Percentiles rank a stretch among this genome's conserved stretches.
These are phyloP conservation scores for Orchestes rusci DNA, from an alignment of 2,888 invertebrate genomes.

Conservation along the genomic window DNA sequence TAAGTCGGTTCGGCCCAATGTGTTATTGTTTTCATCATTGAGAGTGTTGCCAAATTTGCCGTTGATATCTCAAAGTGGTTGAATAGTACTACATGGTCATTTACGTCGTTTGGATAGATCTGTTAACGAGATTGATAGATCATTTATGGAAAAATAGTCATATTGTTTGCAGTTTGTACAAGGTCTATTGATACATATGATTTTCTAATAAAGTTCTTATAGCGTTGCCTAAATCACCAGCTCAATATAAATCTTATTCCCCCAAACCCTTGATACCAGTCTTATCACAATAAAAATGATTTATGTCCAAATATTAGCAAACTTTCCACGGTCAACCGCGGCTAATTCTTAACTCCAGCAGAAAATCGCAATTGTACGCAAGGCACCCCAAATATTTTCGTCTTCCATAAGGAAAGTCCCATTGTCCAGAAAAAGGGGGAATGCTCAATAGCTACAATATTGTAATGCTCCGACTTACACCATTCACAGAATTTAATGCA, in stretches of 20 bases:
- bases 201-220: background rate
- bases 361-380: slow-evolving; percentile 19
- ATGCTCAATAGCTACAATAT: slow-evolving; percentile 21
- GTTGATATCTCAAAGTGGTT: no score
- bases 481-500: slow-evolving; percentile 22
- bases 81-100: no score
- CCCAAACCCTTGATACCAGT: no score
- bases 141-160: no score
- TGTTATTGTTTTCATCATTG: slow-evolving; percentile 21
- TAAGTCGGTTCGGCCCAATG: slow-evolving; percentile 28
- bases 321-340: slow-evolving; percentile 32
- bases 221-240: background rate
- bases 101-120: no score
- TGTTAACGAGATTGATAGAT: no score
- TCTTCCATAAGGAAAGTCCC: slow-evolving; percentile 18
- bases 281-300: slow-evolving; percentile 24
- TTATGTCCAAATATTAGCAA: slow-evolving; percentile 31
- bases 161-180: no score
- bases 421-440: slow-evolving; percentile 25
- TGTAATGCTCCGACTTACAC: slow-evolving; percentile 21
- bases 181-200: no score
- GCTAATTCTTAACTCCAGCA: slow-evolving; percentile 23
- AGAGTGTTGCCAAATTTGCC: slow-evolving; percentile 21
- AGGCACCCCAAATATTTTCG: slow-evolving; percentile 23
- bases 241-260: no score